Evolutionary conservation across 2,888 invertebrate species (phyloP), one percentile per base, ranked within the genome.

Genomic region (Ochropacha duplaris): DNA sequence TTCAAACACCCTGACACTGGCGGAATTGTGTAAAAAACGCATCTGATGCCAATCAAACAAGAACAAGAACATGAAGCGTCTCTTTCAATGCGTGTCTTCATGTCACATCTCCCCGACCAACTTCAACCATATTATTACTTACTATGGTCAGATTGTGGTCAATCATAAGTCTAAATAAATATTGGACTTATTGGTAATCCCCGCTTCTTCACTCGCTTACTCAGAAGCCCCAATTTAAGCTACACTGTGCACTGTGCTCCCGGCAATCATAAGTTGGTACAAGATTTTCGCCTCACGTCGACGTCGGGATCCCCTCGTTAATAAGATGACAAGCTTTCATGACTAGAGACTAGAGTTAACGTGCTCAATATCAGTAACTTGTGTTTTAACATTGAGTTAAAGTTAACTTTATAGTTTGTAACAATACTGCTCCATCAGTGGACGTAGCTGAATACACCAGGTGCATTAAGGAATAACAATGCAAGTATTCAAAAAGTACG

Each of bases 251-350:
- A 50, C n/a, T 57, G 12, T 56, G 68, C 72, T 70, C 57, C 63
- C 65, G 69, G 71, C 71, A 68, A 65, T 75, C 69, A 73, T 72
- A 74, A 74, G 75, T 74, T 72, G 60, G 65, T 75, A 71, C 71
- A 66, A 66, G 74, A 72, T 70, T 76, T 72, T 72, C 62, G 55
- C 56, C 58, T 57, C 49, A 36, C 54, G 60, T 61, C 56, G 61
- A 16, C 52, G 44, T 31, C 50, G 16, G 22, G 50, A 44, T 50
- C n/a, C n/a, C 6, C 50, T 52, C 57, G 55, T 60, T 69, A 71
- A 73, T 72, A 70, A 69, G 58, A 68, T 70, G 59, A 64, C 61
- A 60, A 57, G 59, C 61, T 59, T 59, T 63, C 62, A 59, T 50
- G 54, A 26, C 14, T 50, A n/a, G 19, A 44, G 16, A 44, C 44